Evolutionary conservation across 2,797 vertebrate genomes (phyloP).

Genomic region (Borostomias antarcticus): DNA sequence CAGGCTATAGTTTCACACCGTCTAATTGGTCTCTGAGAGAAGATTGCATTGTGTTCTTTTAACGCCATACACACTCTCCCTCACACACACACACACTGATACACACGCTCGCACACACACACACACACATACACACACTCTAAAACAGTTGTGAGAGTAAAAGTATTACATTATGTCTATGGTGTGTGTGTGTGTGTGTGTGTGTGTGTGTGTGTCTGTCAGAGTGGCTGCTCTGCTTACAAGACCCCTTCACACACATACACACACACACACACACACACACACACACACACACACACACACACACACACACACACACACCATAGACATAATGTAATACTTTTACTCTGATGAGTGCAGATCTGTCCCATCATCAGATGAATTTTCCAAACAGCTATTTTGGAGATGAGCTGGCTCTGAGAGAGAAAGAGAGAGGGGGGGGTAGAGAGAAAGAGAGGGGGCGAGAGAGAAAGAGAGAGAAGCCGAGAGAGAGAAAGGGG

Average conservation of each 20-base stretch:
- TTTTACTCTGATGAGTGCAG: neutral
- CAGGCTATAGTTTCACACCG: constrained; percentile 52
- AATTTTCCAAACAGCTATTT: neutral
- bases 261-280: neutral
- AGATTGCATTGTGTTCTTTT: constrained; percentile 34
- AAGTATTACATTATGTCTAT: no score
- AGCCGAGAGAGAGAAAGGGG: constrained; percentile 31
- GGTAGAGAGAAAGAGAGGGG: constrained; percentile 33
- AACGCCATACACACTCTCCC: constrained; percentile 14
- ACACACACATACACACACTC: neutral
- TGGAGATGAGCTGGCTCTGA: neutral
- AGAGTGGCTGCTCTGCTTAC: neutral
- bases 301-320: neutral
- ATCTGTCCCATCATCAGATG: neutral
- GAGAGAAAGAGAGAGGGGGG: neutral
- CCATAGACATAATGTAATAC: neutral
- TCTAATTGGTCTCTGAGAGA: constrained; percentile 67
- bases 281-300: neutral
- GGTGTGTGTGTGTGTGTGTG: neutral
- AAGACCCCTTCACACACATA: neutral
- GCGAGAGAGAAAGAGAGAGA: neutral
- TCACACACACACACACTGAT: neutral
- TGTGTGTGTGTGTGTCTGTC: neutral
- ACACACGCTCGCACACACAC: neutral
- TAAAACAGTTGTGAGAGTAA: no score